These are phyloP conservation scores for Pollenia amentaria DNA, from an alignment of 2,888 invertebrate species.

Conservation along the genomic window DNA sequence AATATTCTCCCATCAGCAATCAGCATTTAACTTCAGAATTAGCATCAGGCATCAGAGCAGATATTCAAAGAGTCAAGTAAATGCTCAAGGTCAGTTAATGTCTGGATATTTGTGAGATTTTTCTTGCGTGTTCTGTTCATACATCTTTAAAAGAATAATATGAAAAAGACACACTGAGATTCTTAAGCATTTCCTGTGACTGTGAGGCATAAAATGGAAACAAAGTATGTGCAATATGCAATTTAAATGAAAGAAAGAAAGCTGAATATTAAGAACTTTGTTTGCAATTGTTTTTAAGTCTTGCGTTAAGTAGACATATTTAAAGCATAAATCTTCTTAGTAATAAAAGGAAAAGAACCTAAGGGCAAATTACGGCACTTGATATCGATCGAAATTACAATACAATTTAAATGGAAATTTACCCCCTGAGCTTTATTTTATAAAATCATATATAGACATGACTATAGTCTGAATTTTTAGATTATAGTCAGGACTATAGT, in stretches of 20 bases:
- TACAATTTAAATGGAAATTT: too few relatives aligned
- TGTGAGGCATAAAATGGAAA: not conserved
- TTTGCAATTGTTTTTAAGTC: conserved; percentile 14
- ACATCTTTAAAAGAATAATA: conserved; percentile 35
- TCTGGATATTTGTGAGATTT: conserved; percentile 65
- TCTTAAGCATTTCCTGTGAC: conserved; percentile 71
- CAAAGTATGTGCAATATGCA: conserved; percentile 27
- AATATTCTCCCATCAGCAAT: conserved; percentile 62
- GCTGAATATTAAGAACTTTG: conserved; percentile 48
- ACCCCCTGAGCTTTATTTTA: conserved; percentile 65
- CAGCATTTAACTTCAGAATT: conserved; percentile 55
- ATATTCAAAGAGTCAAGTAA: conserved; percentile 66
- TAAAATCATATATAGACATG: not conserved
- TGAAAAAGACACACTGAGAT: conserved; percentile 55
- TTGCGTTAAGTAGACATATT: not conserved
- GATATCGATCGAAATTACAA: too few relatives aligned
- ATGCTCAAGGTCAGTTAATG: conserved; percentile 72
- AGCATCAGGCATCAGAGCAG: conserved; percentile 48
- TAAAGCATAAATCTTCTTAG: conserved; percentile 18
- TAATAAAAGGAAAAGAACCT: conserved; percentile 29
- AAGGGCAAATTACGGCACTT: too few relatives aligned
- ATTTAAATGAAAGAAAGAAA: conserved; percentile 43
- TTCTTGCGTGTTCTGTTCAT: not conserved
- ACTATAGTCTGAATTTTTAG: not conserved
- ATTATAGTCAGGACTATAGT: too few relatives aligned